Conservation (phyloP, 2,888 invertebrate genomes). For the Caradrina kadenii region DNA sequence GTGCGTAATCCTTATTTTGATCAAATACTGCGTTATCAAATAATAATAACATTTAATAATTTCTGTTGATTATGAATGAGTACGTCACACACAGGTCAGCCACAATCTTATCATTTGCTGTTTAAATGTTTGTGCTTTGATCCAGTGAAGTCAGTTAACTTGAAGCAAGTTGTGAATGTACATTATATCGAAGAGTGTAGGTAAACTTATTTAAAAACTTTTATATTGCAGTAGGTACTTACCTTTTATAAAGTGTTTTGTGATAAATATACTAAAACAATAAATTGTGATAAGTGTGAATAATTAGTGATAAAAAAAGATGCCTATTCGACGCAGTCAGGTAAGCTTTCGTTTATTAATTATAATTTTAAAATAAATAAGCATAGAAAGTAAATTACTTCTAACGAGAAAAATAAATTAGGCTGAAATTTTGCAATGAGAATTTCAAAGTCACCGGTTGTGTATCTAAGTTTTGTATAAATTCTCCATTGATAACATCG, state of each 20-base stretch:
- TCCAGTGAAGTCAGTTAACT: conserved; percentile 87
- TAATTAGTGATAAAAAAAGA: conserved; percentile 75
- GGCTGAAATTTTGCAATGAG: background rate
- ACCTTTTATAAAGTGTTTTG: conserved; percentile 59
- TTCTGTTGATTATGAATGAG: conserved; percentile 84
- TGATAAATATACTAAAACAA: conserved; percentile 49
- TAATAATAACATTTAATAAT: conserved; percentile 83
- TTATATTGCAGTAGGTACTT: conserved; percentile 27
- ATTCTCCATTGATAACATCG: background rate
- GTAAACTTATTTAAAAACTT: conserved; percentile 55
- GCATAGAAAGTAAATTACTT: too few species aligned
- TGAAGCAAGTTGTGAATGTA: conserved; percentile 78
- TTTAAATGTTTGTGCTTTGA: conserved; percentile 89
- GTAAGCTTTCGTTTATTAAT: conserved; percentile 70
- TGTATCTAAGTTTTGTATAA: background rate
- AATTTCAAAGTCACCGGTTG: background rate
- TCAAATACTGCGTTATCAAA: conserved; percentile 80
- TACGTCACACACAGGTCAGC: conserved; percentile 85
- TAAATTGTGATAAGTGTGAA: conserved; percentile 57
- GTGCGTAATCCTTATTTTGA: conserved; percentile 85
- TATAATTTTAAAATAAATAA: background rate
- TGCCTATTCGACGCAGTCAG: conserved; percentile 88
- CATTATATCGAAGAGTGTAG: conserved; percentile 71
- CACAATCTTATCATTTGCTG: conserved; percentile 86
- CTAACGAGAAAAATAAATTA: too few species aligned